Percentiles rank a stretch among this genome's conserved stretches.
These are phyloP conservation scores for Iguana delicatissima DNA, from an alignment of 2,797 vertebrate species.

Conservation along the genomic window DNA sequence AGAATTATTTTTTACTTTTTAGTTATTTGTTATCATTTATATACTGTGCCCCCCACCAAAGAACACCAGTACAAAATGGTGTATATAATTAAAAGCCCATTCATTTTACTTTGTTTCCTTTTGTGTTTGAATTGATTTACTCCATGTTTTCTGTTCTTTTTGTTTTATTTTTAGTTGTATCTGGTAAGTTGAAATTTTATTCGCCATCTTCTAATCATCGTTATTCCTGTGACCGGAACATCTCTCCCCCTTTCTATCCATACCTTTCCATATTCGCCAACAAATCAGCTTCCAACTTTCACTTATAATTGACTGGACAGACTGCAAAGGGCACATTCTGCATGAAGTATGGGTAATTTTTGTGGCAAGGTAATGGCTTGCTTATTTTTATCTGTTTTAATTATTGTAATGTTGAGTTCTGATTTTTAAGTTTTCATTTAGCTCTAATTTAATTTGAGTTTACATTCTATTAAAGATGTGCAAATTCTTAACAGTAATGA, in stretches of 20 bases:
- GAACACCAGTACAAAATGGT: not conserved
- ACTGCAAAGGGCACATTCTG: constrained; percentile 86
- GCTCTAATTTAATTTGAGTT: constrained; percentile 13
- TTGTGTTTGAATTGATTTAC: constrained; percentile 87
- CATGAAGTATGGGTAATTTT: constrained; percentile 89
- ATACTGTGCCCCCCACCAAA: not conserved
- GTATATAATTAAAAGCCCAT: constrained; percentile 1
- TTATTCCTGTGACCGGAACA: constrained; percentile 92
- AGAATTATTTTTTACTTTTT: not conserved
- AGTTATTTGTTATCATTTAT: not conserved
- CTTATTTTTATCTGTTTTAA: constrained; percentile 72
- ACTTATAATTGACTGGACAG: constrained; percentile 92
- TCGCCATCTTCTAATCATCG: constrained; percentile 94
- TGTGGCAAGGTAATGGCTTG: constrained; percentile 83
- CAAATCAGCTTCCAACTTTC: constrained; percentile 93
- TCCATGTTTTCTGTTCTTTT: constrained; percentile 90
- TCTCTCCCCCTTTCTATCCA: constrained; percentile 93
- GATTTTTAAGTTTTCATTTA: constrained; percentile 34
- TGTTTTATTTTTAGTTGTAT: constrained; percentile 94
- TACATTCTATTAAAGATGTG: not conserved
- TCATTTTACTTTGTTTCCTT: constrained; percentile 73
- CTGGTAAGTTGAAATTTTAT: constrained; percentile 99
- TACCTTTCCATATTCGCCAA: constrained; percentile 90
- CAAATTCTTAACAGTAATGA: constrained; percentile 22
- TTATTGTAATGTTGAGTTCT: constrained; percentile 60